A percentile compares a stretch with the other conserved stretches of the same genome.
Evolutionary conservation across 2,113 vertebrate species (phyloP).

Genomic region (Leucosticte australis): DNA sequence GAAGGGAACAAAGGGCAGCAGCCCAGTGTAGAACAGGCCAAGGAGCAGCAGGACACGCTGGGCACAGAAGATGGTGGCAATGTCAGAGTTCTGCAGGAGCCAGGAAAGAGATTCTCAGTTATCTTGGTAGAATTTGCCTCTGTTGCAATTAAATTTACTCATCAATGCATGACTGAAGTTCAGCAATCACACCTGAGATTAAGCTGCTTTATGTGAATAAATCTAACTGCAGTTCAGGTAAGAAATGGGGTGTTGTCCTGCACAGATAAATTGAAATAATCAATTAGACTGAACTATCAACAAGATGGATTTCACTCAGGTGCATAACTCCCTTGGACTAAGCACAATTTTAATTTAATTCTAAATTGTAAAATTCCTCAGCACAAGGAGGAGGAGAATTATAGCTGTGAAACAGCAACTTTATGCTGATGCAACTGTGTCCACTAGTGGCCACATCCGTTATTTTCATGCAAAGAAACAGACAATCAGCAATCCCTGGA

Average conservation of each 20-base stretch:
- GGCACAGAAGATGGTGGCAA: constrained; percentile 92
- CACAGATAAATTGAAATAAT: neutral
- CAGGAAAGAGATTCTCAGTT: neutral
- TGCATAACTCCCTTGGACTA: neutral
- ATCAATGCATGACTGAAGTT: neutral
- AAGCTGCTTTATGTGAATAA: neutral
- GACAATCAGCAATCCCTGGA: neutral
- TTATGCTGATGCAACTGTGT: neutral
- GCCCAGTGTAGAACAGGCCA: constrained; percentile 94
- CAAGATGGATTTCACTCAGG: neutral
- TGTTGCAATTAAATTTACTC: neutral
- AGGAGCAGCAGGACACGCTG: constrained; percentile 90
- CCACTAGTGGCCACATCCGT: neutral
- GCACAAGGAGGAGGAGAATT: neutral
- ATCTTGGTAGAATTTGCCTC: neutral
- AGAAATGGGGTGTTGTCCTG: neutral
- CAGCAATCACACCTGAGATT: neutral
- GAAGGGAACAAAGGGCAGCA: constrained; percentile 93
- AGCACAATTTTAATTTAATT: neutral
- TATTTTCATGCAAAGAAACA: neutral
- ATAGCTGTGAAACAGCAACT: neutral
- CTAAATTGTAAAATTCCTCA: neutral
- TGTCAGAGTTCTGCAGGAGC: constrained; percentile 85
- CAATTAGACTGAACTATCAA: neutral
- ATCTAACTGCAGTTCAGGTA: neutral